phyloP scores from a whole-genome alignment of 2,113 vertebrate genomes.

The Halichoeres trimaculatus region DNA sequence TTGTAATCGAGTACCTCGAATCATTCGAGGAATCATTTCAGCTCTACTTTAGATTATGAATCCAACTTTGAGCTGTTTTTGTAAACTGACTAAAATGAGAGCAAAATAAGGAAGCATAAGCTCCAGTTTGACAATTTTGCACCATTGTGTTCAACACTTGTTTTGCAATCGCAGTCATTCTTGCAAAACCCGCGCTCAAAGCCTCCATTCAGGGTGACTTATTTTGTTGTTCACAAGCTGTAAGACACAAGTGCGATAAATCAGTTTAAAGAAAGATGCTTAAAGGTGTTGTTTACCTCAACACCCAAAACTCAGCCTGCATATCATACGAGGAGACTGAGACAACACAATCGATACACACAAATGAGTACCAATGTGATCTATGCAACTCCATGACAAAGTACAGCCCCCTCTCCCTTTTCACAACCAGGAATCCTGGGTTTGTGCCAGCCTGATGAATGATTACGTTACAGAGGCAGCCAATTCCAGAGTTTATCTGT shows the following conservation, averaged over 20 bases:
- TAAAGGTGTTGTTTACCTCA: neutral
- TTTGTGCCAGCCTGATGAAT: conserved; percentile 39
- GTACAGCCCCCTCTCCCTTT: conserved; percentile 4
- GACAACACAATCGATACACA: conserved; percentile 34
- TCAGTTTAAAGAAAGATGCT: neutral
- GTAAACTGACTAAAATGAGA: neutral
- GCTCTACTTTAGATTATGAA: neutral
- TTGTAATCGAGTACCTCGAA: too few species aligned
- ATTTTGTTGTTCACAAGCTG: neutral
- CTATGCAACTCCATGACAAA: conserved; percentile 7
- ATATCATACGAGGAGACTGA: conserved; percentile 17
- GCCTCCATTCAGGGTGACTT: neutral
- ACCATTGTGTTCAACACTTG: neutral
- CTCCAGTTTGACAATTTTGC: neutral
- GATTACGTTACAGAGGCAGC: neutral
- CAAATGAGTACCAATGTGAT: conserved; percentile 31
- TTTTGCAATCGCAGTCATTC: neutral
- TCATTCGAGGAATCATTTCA: too few species aligned
- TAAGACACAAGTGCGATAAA: conserved; percentile 1
- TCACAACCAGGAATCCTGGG: conserved; percentile 21
- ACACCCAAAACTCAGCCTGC: conserved; percentile 20
- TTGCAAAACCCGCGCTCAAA: neutral
- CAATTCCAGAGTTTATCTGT: conserved; percentile 26
- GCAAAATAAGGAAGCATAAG: too few species aligned
- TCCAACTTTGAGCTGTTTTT: neutral